Evolutionary conservation across 2,888 invertebrate genomes (phyloP).

Genomic region (Saturnia japonica): DNA sequence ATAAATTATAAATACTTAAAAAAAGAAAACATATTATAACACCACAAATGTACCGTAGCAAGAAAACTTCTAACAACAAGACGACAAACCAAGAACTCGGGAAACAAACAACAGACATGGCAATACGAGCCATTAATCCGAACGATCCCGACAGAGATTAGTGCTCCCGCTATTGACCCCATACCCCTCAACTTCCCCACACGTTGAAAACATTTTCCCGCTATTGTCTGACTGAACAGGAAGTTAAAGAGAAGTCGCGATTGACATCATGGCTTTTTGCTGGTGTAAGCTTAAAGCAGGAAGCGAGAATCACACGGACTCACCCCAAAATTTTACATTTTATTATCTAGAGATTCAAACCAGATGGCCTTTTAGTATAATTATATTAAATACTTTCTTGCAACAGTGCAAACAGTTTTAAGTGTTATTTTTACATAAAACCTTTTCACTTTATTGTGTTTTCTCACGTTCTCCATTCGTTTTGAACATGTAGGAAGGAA

Average conservation of each 20-base stretch:
- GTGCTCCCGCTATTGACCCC: conserved; percentile 71
- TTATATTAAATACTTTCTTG: not conserved
- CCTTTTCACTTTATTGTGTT: conserved; percentile 5
- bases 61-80: conserved; percentile 61
- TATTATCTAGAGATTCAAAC: conserved; percentile 43
- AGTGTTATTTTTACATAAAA: not conserved
- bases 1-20: not conserved
- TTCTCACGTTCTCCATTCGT: not conserved
- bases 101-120: conserved; percentile 74
- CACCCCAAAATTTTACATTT: conserved; percentile 49
- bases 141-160: conserved; percentile 77
- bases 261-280: conserved; percentile 65
- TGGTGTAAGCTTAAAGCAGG: conserved; percentile 25
- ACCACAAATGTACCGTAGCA: conserved; percentile 20
- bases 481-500: not conserved
- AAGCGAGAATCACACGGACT: conserved; percentile 18
- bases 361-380: conserved; percentile 24
- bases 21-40: conserved; percentile 15
- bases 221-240: conserved; percentile 71
- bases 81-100: conserved; percentile 61
- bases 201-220: conserved; percentile 74
- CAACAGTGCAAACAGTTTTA: not conserved
- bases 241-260: conserved; percentile 69
- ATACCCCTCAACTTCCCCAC: conserved; percentile 58
- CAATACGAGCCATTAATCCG: conserved; percentile 78